These are phyloP conservation scores for Cyphomyrus discorhynchus DNA, from an alignment of 2,113 vertebrate genomes.

Conservation along the genomic window DNA sequence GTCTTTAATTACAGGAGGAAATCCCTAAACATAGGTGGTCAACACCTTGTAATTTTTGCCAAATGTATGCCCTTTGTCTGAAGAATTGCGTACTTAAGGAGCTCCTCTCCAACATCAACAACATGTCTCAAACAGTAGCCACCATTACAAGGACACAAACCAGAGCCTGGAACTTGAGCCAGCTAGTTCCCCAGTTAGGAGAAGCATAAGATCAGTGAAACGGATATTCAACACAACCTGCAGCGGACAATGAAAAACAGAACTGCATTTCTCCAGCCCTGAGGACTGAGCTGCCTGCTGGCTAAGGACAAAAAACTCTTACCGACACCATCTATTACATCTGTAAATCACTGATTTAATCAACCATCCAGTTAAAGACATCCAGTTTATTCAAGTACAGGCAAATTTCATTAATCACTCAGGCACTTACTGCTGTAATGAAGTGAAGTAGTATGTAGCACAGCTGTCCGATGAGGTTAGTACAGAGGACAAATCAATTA, in stretches of 20 bases:
- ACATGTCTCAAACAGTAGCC: not conserved
- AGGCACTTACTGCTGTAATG: not conserved
- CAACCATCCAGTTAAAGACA: not conserved
- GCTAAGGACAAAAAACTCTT: not conserved
- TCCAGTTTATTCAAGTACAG: not conserved
- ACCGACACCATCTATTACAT: not conserved
- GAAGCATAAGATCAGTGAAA: not conserved
- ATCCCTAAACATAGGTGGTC: not conserved
- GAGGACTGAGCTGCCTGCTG: not conserved
- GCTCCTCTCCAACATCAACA: slow-evolving; percentile 6
- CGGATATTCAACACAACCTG: not conserved
- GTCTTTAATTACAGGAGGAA: not conserved
- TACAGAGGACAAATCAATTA: not conserved
- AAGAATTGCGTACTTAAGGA: not conserved
- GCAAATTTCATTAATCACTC: not conserved
- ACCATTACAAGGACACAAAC: slow-evolving; percentile 7
- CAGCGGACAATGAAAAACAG: not conserved
- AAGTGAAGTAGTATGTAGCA: not conserved
- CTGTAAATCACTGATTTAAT: not conserved
- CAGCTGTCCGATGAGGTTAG: not conserved
- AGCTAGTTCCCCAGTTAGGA: not conserved
- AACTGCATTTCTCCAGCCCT: not conserved
- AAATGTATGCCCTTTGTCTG: not conserved
- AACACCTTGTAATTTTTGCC: slow-evolving; percentile 1
- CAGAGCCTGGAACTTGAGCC: slow-evolving; percentile 4